phyloP scores from a whole-genome alignment of 2,797 vertebrate genomes.

The Karalla daura region DNA sequence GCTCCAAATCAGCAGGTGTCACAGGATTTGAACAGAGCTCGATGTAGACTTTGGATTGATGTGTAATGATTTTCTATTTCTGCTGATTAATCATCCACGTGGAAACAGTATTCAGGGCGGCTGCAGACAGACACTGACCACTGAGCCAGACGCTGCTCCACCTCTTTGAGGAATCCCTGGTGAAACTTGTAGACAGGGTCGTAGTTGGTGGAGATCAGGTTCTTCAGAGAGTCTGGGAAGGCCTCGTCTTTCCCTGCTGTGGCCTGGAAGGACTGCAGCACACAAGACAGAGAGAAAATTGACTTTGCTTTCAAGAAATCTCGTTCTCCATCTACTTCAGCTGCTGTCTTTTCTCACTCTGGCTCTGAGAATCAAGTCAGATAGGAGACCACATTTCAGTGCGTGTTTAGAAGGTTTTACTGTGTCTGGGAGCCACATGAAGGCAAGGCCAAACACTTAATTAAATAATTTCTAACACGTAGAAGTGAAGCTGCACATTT shows the following conservation, averaged over 20 bases:
- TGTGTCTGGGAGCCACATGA: no score
- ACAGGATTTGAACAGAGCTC: no score
- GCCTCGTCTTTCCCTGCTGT: slow-evolving; percentile 87
- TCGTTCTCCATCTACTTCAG: background rate
- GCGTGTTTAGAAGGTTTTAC: no score
- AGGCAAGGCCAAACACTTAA: no score
- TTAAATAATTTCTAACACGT: no score
- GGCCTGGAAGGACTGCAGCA: slow-evolving; percentile 89
- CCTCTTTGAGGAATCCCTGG: slow-evolving; percentile 91
- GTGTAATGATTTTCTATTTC: no score
- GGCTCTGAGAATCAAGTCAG: background rate
- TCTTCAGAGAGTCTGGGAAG: slow-evolving; percentile 87
- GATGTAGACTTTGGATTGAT: no score
- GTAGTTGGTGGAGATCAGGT: slow-evolving; percentile 88
- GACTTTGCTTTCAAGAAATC: background rate
- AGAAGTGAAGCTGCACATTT: no score
- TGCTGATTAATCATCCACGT: background rate
- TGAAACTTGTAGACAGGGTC: slow-evolving; percentile 93
- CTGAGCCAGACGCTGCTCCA: slow-evolving; percentile 91
- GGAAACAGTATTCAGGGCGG: background rate
- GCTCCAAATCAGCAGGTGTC: background rate
- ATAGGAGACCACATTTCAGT: background rate
- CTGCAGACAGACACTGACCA: slow-evolving; percentile 83
- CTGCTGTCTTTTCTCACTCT: background rate
- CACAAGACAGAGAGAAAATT: background rate